Conservation (phyloP, 2,888 invertebrate genomes). For the Drosophila quinaria region DNA sequence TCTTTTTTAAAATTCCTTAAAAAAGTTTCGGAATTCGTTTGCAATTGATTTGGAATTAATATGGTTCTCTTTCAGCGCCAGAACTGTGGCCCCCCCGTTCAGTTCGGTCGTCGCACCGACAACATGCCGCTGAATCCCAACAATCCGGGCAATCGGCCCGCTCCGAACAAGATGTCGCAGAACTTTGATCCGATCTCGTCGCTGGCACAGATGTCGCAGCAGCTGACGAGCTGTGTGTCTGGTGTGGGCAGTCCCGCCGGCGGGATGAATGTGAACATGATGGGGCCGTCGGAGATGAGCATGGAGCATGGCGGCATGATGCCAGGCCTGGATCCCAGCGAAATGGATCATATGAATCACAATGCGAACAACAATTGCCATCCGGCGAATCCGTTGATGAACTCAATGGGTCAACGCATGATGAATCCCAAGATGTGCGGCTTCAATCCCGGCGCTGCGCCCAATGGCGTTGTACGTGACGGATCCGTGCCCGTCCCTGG, state of each 20-base stretch:
- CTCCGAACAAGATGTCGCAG: constrained; percentile 89
- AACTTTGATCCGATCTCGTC: constrained; percentile 96
- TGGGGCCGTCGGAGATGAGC: constrained; percentile 75
- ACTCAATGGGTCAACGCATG: constrained; percentile 86
- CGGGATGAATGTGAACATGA: constrained; percentile 68
- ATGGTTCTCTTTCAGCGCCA: constrained; percentile 56
- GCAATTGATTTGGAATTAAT: background rate
- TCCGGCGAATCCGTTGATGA: constrained; percentile 85
- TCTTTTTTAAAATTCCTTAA: too few relatives aligned
- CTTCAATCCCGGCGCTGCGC: constrained; percentile 46
- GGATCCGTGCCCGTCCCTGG: constrained; percentile 58
- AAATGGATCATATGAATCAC: constrained; percentile 80
- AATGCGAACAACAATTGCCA: constrained; percentile 68
- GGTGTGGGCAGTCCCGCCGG: constrained; percentile 74
- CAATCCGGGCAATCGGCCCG: constrained; percentile 85
- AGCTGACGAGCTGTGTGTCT: constrained; percentile 91
- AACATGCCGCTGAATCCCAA: constrained; percentile 90
- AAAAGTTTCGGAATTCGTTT: too few relatives aligned
- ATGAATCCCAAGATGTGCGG: constrained; percentile 89
- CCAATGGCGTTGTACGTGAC: constrained; percentile 66
- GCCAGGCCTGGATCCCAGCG: constrained; percentile 83
- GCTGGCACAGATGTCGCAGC: constrained; percentile 97
- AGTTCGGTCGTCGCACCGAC: constrained; percentile 87
- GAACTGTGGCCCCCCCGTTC: constrained; percentile 62
- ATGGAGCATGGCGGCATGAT: constrained; percentile 77